A percentile compares a stretch with the other conserved stretches of the same genome.
phyloP scores from a whole-genome alignment of 2,888 invertebrate genomes.

The Dryococelus australis region DNA sequence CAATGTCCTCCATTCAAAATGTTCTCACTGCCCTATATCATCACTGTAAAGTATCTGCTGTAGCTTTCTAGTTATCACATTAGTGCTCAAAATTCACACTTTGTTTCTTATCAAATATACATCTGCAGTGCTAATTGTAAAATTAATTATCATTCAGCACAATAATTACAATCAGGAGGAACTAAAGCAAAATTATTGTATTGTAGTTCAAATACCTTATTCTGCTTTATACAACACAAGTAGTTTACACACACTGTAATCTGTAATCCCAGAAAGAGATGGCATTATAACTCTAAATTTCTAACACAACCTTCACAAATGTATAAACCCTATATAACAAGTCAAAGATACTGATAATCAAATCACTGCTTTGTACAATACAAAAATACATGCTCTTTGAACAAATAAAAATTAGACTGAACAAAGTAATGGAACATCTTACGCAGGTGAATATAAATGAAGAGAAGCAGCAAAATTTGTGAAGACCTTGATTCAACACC shows the following conservation, averaged over 20 bases:
- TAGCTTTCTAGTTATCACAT: not conserved
- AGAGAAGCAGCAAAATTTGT: not conserved
- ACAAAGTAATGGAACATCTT: not conserved
- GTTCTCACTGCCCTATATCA: not conserved
- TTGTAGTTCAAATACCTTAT: not conserved
- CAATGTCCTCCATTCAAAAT: not conserved
- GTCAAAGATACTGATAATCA: not conserved
- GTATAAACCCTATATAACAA: not conserved
- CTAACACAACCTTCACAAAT: not conserved
- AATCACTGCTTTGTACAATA: slow-evolving; percentile 2
- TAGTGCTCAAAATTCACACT: not conserved
- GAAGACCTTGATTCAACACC: not conserved
- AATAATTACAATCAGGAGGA: not conserved
- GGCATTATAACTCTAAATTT: not conserved
- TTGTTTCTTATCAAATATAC: not conserved
- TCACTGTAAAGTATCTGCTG: not conserved
- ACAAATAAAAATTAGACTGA: not conserved
- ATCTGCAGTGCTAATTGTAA: not conserved
- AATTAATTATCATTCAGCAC: not conserved
- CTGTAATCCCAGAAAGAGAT: not conserved
- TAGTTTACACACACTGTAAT: not conserved
- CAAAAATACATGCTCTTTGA: slow-evolving; percentile 8
- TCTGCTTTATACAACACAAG: not conserved
- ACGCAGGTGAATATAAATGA: not conserved
- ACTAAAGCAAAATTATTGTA: not conserved